Evolutionary conservation across 2,797 vertebrate genomes (phyloP), one percentile per base, ranked within the genome.

Genomic region (Acanthurus leucopareius): DNA sequence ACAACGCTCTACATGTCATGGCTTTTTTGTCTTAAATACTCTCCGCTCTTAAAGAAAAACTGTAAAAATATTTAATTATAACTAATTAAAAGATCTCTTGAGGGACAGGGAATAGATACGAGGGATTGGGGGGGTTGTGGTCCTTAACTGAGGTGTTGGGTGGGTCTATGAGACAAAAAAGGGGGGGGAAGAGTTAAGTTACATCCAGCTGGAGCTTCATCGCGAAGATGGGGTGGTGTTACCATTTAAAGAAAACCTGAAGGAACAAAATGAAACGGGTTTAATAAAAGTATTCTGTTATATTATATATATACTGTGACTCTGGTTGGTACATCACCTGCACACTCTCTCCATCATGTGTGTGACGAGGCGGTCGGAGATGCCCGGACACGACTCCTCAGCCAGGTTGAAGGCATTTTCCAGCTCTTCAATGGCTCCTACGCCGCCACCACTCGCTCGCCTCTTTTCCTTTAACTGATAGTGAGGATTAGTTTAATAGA

Each of bases 351-450:
- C 97, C 94, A 98, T 97, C 95, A 99, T 96, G 86, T 97, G 96
- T 47, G 96, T 96, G 92, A 99, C 96, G 13, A 99, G 95, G 86
- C 96, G 96, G 94, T 99, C 98, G 0, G 98, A 98, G 94, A 99
- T 99, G 86, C 98, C 98, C 0, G 98, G 98, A 92, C 97, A 98
- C 45, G 98, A 98, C 92, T 99, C 97, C 89, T 99, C 98, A 0
- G 98, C 98, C 88, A 99, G 94, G 91, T 96, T 97, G 63, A 99
- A 99, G 79, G 98, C 98, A 0, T 99, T 99, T 92, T 99, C 98
- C 92, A 99, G 95, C 92, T 99, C 98, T 89, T 99, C 97, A 67
- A 99, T 96, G 5, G 97, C 97, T 20, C 96, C 96, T 35, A 96
- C 95, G 0, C 96, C 95, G 0, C 96, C 96, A 0, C 97, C 97